phyloP scores from a whole-genome alignment of 2,113 vertebrate genomes.

The Lynx canadensis region DNA sequence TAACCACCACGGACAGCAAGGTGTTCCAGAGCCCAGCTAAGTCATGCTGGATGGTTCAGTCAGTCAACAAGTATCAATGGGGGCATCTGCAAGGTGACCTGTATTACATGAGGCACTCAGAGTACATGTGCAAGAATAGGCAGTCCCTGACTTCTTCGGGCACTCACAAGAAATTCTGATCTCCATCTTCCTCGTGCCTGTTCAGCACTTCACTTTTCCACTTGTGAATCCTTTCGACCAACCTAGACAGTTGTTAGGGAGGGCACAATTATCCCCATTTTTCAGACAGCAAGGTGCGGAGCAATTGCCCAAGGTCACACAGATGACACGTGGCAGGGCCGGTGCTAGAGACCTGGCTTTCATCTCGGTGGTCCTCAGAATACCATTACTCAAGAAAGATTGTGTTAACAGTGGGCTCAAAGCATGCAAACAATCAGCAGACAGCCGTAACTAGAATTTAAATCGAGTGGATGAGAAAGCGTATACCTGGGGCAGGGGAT shows the following conservation, averaged over 20 bases:
- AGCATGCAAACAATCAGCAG: not conserved
- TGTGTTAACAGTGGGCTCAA: not conserved
- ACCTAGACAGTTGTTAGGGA: not conserved
- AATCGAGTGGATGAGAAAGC: not conserved
- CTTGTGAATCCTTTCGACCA: not conserved
- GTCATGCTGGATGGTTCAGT: not conserved
- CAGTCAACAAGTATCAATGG: not conserved
- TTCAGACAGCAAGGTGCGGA: not conserved
- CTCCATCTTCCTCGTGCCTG: not conserved
- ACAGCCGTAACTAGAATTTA: not conserved
- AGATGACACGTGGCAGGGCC: not conserved
- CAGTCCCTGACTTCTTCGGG: not conserved
- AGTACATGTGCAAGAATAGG: slow-evolving; percentile 31
- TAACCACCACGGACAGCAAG: not conserved
- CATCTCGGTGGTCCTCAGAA: not conserved
- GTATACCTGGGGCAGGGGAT: rapidly evolving
- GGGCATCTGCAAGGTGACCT: not conserved
- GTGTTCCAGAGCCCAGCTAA: not conserved
- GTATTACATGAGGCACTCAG: not conserved
- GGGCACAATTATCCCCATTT: not conserved
- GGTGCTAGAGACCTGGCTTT: not conserved
- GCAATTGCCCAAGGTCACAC: not conserved
- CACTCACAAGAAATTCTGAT: not conserved
- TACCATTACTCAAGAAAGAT: not conserved
- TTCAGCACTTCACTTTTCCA: not conserved